Base-by-base conservation (phyloP, 2,113 vertebrate species). In the Circaetus cinerascens region DNA sequence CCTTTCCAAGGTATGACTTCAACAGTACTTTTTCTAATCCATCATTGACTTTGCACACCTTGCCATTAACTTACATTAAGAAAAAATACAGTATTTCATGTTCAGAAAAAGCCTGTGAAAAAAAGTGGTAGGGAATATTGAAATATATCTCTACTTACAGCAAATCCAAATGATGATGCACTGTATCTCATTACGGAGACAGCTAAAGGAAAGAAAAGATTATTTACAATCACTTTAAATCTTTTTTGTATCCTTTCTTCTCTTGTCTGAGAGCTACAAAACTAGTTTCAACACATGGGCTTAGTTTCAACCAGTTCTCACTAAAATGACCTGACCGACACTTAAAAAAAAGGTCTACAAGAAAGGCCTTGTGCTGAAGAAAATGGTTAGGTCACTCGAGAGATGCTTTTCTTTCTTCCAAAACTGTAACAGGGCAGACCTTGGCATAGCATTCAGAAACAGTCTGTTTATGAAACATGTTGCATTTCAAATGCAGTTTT, bases 181-280 rank as follows among this genome's bases (percentile, higher is more conserved):
- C 99, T 99, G 98, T 99, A 99, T 97, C 99, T 98, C 99, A 99
- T 99, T 97, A 99, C 98, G 73, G 99, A 99, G 97, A 99, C 99
- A 97, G 99, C 99, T 99, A 97, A 73, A 98, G 95, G 95, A 97
- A 98, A 98, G 96, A 98, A 98, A 98, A 98, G 66, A 98, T 63
- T 68, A 77, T 97, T 98, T 96, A 98, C 97, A 97, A 97, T 93
- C 48, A 94, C 60, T 95, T 89, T 3, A 88, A 60, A 82, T 60
- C 23, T 66, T 85, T 38, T 57, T 62, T 67, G 21, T 43, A 53
- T 45, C 46, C 25, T 89, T 88, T 86, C 26, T 89, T 91, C 55
- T 82, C 59, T 48, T 26, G 29, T 53, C 71, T 9, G 20, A 81
- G 59, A 81, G 6, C 17, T 82, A 48, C 34, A 88, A 75, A 78